Base-by-base conservation (phyloP, 2,797 vertebrate species). In the Dermochelys coriacea region DNA sequence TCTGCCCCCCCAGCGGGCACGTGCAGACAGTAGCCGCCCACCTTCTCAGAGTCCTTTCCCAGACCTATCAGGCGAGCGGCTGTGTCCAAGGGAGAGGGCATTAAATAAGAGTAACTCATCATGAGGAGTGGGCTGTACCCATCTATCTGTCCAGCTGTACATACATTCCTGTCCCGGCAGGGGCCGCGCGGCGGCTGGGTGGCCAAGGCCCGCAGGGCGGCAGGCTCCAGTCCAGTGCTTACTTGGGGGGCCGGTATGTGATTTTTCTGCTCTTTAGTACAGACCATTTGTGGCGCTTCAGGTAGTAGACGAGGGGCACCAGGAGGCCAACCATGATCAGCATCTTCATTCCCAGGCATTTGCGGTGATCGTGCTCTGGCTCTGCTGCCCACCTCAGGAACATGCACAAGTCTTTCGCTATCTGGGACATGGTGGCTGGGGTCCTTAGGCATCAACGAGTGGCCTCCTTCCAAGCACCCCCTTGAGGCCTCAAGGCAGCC, bases 341-440 rank as follows among this genome's bases (percentile, higher is more conserved):
- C 97, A 99, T 21, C 99, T 99, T 99, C n/a, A 99, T 97, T 5
- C 99, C 99, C 99, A 99, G 99, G 93, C 98, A 98, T 97, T 99
- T 99, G 91, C 98, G 98, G 52, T 98, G 98, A 96, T 99, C 98
- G 0, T 99, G 99, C 71, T 98, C 98, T 0, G 94, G 98, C 96
- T 99, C 99, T 0, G 98, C 98, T 1, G 99, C 98, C 98, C 98
- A 98, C 85, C 98, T 98, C 95, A 99, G 96, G 98, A 99, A 99
- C 8, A 98, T 99, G 37, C 97, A 98, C 45, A 99, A 97, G 0
- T 99, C 98, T 93, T 99, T 99, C 75, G 98, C 98, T 21, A 96
- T 98, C 94, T 98, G 98, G 59, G 98, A 99, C 97, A 98, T 98
- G 91, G 98, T 98, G 89, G 98, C 99, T 14, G 99, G 98, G 8